Evolutionary conservation across 2,888 invertebrate genomes (phyloP), one percentile per base, ranked within the genome.

Genomic region (Pheosia tremula): DNA sequence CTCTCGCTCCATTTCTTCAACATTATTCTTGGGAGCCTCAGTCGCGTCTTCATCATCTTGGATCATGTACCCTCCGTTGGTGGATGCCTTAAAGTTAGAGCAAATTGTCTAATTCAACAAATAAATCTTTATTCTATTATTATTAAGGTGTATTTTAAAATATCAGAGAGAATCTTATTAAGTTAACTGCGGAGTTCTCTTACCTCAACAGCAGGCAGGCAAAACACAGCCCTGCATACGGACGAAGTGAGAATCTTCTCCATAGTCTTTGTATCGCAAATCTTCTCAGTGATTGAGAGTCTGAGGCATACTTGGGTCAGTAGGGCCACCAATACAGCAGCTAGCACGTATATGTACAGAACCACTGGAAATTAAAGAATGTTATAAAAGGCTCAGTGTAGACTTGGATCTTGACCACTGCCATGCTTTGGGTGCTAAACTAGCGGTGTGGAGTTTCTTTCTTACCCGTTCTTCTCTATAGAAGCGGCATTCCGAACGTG

Each of bases 1-100:
- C 2, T 91, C 91, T 36, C 79, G 79, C 58, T 91, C 84, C 91
- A 92, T 90, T 61, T 90, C 90, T 73, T 90, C 91, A 0, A 90
- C 62, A 1, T 79, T 79, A 3, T 79, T 76, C 7, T 79, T 47
- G 24, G 24, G 37, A 13, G 5, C 80, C 55, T 79, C 3, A 84
- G 73, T 9, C 73, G 53, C 0, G 73, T 86, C 87, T 0, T 86
- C 86, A 8, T 91, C 90, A 59, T 89, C 87, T 69, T 87, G 85
- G 0, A 77, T 64, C 0, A 74, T 67, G 59, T 84, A 89, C 0
- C 78, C 87, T 57, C 89, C 88, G 53, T 87, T 87, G 8, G 87
- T 68, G 0, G 85, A 81, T 53, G 83, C 83, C 83, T 83, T 61
- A 0, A 67, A 68, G 47, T n/a, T 1, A n/a, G 5, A 4, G 5